phyloP scores from a whole-genome alignment of 2,888 invertebrate genomes.

The Osmoderma eremita region DNA sequence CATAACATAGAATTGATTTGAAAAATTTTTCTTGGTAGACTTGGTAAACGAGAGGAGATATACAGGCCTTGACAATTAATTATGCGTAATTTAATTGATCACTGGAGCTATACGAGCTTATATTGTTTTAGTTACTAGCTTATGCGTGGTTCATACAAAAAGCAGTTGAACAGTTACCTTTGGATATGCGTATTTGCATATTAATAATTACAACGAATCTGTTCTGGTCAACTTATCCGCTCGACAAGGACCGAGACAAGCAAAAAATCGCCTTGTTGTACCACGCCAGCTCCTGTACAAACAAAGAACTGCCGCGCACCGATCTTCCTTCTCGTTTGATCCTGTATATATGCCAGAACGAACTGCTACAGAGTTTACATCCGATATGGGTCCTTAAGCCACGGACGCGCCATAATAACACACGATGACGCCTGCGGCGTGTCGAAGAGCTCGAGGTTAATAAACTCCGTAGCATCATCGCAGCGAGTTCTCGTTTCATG shows the following conservation, averaged over 20 bases:
- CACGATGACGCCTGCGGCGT: slow-evolving; percentile 17
- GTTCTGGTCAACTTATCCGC: slow-evolving; percentile 5
- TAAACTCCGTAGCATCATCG: slow-evolving; percentile 6
- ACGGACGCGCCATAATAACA: slow-evolving; percentile 1
- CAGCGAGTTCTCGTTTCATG: slow-evolving; percentile 4
- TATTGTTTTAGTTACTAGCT: too few relatives aligned
- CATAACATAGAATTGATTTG: too few relatives aligned
- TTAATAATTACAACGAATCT: slow-evolving; percentile 18
- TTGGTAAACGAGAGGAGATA: too few relatives aligned
- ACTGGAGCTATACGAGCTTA: too few relatives aligned
- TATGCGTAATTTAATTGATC: too few relatives aligned
- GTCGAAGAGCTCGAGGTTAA: slow-evolving; percentile 22
- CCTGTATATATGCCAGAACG: background rate
- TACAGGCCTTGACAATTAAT: too few relatives aligned
- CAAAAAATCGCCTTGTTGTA: slow-evolving; percentile 14
- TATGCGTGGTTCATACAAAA: too few relatives aligned
- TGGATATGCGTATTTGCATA: slow-evolving; percentile 20
- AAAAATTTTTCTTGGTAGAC: too few relatives aligned
- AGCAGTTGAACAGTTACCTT: slow-evolving; percentile 7
- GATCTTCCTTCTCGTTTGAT: too few relatives aligned
- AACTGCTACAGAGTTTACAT: slow-evolving; percentile 24
- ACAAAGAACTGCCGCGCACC: too few relatives aligned
- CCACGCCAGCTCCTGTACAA: background rate
- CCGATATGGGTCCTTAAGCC: slow-evolving; percentile 11
- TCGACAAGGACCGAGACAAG: slow-evolving; percentile 8